phyloP scores from a whole-genome alignment of 2,113 vertebrate genomes.

The Eubucco bourcierii region DNA sequence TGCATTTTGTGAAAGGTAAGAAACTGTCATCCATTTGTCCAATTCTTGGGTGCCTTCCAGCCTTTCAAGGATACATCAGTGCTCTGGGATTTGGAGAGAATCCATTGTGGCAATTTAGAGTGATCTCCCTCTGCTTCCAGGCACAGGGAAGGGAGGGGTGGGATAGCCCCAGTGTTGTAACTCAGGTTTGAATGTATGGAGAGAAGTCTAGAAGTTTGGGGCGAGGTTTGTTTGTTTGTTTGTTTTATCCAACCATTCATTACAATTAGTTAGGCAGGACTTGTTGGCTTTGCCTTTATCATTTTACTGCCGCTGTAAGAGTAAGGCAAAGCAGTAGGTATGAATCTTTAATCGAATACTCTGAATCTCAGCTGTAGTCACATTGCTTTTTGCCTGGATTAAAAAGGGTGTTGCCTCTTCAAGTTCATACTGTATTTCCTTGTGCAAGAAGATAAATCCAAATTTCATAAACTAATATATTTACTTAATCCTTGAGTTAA shows the following conservation, averaged over 20 bases:
- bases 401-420: not conserved
- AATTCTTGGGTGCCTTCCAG: not conserved
- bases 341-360: slow-evolving; percentile 20
- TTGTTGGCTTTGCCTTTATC: not conserved
- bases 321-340: not conserved
- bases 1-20: not conserved
- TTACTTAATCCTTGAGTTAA: not conserved
- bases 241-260: not conserved
- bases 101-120: not conserved
- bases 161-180: not conserved
- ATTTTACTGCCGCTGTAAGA: not conserved
- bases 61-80: not conserved
- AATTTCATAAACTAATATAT: not conserved
- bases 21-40: not conserved
- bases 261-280: not conserved
- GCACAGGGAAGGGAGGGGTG: not conserved
- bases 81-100: not conserved
- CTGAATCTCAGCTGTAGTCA: not conserved
- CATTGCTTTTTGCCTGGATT: not conserved
- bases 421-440: slow-evolving; percentile 5
- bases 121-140: accelerated
- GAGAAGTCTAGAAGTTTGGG: not conserved
- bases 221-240: too few relatives aligned
- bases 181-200: not conserved
- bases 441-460: not conserved